phyloP scores from a whole-genome alignment of 2,797 vertebrate species.

The Astyanax mexicanus region DNA sequence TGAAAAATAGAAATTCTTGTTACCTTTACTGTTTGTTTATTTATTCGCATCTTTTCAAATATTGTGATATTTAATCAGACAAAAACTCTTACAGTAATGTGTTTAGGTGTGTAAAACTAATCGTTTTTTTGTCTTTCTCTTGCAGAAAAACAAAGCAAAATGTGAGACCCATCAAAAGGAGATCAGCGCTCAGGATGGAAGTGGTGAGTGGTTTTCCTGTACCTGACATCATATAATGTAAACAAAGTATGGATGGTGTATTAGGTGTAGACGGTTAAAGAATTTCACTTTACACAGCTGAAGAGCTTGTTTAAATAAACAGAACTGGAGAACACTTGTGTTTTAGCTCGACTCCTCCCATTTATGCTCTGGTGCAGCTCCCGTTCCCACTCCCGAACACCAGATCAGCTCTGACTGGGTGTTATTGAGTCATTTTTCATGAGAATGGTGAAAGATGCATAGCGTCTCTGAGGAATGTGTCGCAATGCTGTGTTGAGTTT shows the following conservation, averaged over 20 bases:
- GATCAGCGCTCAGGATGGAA: conserved; percentile 58
- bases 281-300: not conserved
- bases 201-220: conserved; percentile 65
- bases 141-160: conserved; percentile 76
- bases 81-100: not conserved
- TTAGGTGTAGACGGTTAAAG: not conserved
- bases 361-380: not conserved
- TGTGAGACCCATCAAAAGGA: conserved; percentile 65
- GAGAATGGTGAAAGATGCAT: not conserved
- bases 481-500: conserved; percentile 33
- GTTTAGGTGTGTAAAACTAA: too few relatives aligned
- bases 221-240: conserved; percentile 15
- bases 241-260: not conserved
- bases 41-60: too few relatives aligned
- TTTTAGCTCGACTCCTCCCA: not conserved
- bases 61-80: too few relatives aligned
- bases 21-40: too few relatives aligned
- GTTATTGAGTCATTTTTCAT: conserved; percentile 12
- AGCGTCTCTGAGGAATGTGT: not conserved
- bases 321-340: not conserved
- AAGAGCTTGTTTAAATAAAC: conserved; percentile 15
- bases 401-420: conserved; percentile 2
- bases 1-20: too few relatives aligned
- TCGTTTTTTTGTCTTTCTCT: conserved; percentile 36
- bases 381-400: not conserved